Evolutionary conservation across 2,113 vertebrate genomes (phyloP).

Genomic region (Gadus chalcogrammus): DNA sequence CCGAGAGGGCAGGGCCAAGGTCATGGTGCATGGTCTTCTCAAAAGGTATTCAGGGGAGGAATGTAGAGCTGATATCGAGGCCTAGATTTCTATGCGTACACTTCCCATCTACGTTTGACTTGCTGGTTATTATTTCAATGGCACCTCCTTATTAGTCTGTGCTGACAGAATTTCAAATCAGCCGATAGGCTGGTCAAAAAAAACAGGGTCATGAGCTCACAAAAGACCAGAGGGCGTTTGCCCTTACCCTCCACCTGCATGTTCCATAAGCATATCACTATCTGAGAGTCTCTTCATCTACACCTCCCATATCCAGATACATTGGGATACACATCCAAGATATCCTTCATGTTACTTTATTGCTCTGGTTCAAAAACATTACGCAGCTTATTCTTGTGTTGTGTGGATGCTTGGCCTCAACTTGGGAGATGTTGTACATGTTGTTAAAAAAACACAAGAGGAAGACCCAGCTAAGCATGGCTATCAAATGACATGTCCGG

Average conservation of each 20-base stretch:
- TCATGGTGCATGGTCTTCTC: no score
- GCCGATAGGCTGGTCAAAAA: no score
- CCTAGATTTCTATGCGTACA: no score
- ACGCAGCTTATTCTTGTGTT: neutral
- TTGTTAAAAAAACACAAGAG: slow-evolving; percentile 8
- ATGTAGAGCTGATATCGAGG: no score
- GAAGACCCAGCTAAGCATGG: slow-evolving; percentile 26
- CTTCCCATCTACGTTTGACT: no score
- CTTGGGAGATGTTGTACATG: slow-evolving; percentile 29
- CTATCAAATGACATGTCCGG: slow-evolving; percentile 38
- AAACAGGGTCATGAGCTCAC: no score
- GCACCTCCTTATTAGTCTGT: no score
- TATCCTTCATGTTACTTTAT: slow-evolving; percentile 8
- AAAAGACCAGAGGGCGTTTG: slow-evolving; percentile 26
- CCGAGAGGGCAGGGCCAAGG: no score
- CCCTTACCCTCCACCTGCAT: slow-evolving; percentile 31
- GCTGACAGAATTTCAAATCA: no score
- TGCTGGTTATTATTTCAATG: no score
- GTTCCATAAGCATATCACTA: slow-evolving; percentile 31
- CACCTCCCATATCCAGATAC: slow-evolving; percentile 23
- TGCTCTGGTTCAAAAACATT: neutral
- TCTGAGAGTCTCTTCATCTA: slow-evolving; percentile 25
- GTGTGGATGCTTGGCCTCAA: slow-evolving; percentile 29
- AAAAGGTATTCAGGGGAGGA: no score
- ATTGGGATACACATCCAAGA: slow-evolving; percentile 9